Percentiles rank a stretch among this genome's conserved stretches.
Conservation (phyloP, 1,140 invertebrate species). For the Globodera rostochiensis region DNA sequence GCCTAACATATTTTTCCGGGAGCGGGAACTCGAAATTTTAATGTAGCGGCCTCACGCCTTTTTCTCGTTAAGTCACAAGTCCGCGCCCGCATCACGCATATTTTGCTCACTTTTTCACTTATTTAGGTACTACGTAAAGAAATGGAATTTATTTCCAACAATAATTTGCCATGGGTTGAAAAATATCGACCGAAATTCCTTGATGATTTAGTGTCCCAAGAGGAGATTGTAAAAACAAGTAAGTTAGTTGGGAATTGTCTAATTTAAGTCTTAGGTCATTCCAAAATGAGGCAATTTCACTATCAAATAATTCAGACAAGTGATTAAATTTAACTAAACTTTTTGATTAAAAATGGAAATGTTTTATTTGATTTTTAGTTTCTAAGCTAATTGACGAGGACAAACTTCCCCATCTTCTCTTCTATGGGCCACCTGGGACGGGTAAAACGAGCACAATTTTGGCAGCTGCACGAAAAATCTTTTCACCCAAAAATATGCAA, state of each 20-base stretch:
- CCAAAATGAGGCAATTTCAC: too few relatives aligned
- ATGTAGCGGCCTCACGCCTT: too few relatives aligned
- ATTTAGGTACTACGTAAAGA: too few relatives aligned
- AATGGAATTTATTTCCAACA: too few relatives aligned
- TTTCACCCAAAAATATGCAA: constrained; percentile 81
- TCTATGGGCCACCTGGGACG: constrained; percentile 98
- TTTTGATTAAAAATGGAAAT: constrained; percentile 26
- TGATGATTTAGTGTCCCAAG: constrained; percentile 91
- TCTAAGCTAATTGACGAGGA: constrained; percentile 88
- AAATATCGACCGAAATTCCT: constrained; percentile 90
- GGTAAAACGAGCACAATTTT: constrained; percentile 98
- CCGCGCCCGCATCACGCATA: too few relatives aligned
- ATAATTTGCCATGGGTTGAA: constrained; percentile 78
- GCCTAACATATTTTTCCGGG: too few relatives aligned
- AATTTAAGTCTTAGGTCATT: too few relatives aligned
- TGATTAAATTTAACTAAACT: too few relatives aligned
- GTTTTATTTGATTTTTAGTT: constrained; percentile 73
- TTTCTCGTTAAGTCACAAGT: too few relatives aligned
- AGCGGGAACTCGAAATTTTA: too few relatives aligned
- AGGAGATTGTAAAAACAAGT: constrained; percentile 96
- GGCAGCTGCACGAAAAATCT: constrained; percentile 90
- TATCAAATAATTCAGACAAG: too few relatives aligned
- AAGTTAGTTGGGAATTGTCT: constrained; percentile 12
- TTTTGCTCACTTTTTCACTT: too few relatives aligned
- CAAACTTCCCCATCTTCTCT: constrained; percentile 89